Evolutionary conservation across 1,140 invertebrate genomes (phyloP).

Genomic region (Drosophila malerkotliana): DNA sequence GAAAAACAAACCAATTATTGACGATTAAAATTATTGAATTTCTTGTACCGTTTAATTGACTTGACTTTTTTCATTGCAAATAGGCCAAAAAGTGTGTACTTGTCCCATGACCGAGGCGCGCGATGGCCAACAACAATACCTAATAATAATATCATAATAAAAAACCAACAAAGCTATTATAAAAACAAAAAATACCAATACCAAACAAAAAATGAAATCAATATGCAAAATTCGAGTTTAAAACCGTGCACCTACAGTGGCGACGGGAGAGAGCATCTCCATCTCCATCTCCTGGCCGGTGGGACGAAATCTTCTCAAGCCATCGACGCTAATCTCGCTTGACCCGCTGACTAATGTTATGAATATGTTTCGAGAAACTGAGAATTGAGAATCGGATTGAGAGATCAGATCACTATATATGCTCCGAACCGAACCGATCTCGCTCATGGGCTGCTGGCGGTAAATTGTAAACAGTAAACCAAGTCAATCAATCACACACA

Average conservation of each 20-base stretch:
- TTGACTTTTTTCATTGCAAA: slow-evolving; percentile 84
- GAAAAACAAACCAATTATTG: slow-evolving; percentile 64
- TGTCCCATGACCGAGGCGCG: slow-evolving; percentile 84
- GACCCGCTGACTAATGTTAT: slow-evolving; percentile 27
- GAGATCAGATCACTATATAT: slow-evolving; percentile 22
- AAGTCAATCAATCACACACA: slow-evolving; percentile 39
- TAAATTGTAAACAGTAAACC: slow-evolving; percentile 45
- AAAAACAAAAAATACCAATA: slow-evolving; percentile 43
- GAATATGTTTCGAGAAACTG: slow-evolving; percentile 25
- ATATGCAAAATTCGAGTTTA: slow-evolving; percentile 62
- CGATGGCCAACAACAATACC: slow-evolving; percentile 84
- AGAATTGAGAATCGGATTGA: slow-evolving; percentile 16
- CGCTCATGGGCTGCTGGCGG: slow-evolving; percentile 50
- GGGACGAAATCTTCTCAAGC: slow-evolving; percentile 39
- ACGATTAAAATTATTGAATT: slow-evolving; percentile 62
- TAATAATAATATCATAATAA: slow-evolving; percentile 70
- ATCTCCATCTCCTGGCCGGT: slow-evolving; percentile 19
- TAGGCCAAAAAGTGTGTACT: slow-evolving; percentile 84
- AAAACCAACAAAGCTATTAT: slow-evolving; percentile 52
- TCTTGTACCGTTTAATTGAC: slow-evolving; percentile 83
- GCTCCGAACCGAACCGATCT: slow-evolving; percentile 14
- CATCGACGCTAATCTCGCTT: slow-evolving; percentile 32
- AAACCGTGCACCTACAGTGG: slow-evolving; percentile 49
- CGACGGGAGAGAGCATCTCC: slow-evolving; percentile 1
- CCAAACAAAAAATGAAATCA: slow-evolving; percentile 47